A percentile compares a stretch with the other conserved stretches of the same genome.
Evolutionary conservation across 2,113 vertebrate genomes (phyloP).

Genomic region (Cochlearius cochlearius): DNA sequence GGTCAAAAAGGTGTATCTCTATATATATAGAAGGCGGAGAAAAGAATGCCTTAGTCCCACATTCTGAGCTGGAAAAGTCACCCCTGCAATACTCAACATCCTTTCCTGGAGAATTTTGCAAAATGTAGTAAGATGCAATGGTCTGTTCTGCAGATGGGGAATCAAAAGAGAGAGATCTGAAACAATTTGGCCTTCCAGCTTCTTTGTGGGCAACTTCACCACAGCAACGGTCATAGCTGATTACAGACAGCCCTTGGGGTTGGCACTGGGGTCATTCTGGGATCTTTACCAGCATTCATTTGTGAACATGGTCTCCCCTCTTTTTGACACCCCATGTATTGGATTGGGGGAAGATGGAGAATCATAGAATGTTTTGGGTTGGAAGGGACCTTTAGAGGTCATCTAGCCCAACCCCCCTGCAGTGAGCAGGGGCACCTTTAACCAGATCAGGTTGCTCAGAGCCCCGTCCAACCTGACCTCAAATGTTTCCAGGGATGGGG

Average conservation of each 20-base stretch:
- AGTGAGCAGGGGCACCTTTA: no score
- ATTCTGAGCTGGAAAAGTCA: neutral
- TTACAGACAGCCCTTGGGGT: neutral
- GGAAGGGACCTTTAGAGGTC: no score
- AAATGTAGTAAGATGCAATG: accelerated
- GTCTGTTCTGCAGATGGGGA: accelerated
- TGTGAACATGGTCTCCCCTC: accelerated
- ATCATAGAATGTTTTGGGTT: neutral
- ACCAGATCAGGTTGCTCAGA: no score
- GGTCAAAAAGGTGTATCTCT: neutral
- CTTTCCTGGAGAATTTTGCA: neutral
- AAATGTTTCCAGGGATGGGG: no score
- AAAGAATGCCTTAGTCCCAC: accelerated
- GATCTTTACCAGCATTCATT: neutral
- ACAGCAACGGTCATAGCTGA: accelerated
- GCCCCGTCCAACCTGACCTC: no score
- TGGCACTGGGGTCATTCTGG: neutral
- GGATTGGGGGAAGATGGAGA: neutral
- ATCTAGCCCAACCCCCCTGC: no score
- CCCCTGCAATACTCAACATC: accelerated
- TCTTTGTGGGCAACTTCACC: neutral
- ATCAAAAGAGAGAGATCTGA: accelerated
- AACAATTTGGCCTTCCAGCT: neutral
- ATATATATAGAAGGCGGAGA: neutral
- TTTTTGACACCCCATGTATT: neutral